Evolutionary conservation across 2,797 vertebrate genomes (phyloP).

Genomic region (Acanthopagrus latus): DNA sequence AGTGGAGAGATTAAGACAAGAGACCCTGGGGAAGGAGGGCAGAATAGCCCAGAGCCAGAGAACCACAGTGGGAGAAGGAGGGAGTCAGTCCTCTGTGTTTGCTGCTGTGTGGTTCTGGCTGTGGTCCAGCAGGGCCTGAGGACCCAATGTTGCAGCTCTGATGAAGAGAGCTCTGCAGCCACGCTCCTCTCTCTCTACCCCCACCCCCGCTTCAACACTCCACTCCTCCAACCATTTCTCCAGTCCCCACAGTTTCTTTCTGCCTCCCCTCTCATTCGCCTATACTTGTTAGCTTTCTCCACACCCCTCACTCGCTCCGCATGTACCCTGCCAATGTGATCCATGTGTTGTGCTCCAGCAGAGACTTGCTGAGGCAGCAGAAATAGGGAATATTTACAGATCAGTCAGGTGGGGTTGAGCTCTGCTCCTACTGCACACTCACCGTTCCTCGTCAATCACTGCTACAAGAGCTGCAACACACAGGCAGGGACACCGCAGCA

Average conservation of each 20-base stretch:
- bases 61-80: slow-evolving; percentile 31
- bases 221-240: slow-evolving; percentile 21
- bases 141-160: slow-evolving; percentile 70
- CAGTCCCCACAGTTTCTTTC: slow-evolving; percentile 30
- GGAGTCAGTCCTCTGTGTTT: slow-evolving; percentile 33
- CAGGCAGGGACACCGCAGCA: slow-evolving; percentile 27
- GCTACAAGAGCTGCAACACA: slow-evolving; percentile 36
- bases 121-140: slow-evolving; percentile 58
- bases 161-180: slow-evolving; percentile 63
- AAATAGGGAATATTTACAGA: slow-evolving; percentile 86
- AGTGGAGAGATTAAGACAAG: slow-evolving; percentile 27
- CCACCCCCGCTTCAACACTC: slow-evolving; percentile 12
- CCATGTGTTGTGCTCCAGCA: slow-evolving; percentile 70
- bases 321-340: slow-evolving; percentile 73
- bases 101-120: slow-evolving; percentile 67
- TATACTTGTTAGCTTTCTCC: slow-evolving; percentile 45
- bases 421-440: slow-evolving; percentile 62
- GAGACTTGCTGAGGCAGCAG: slow-evolving; percentile 84
- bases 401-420: slow-evolving; percentile 77
- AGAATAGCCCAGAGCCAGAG: slow-evolving; percentile 11
- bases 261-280: slow-evolving; percentile 32
- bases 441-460: slow-evolving; percentile 77
- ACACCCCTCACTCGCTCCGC: slow-evolving; percentile 29
- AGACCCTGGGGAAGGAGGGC: slow-evolving; percentile 14
- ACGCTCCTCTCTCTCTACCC: slow-evolving; percentile 11